These are phyloP conservation scores for Sebastiscus albofasciatus DNA, from an alignment of 2,797 vertebrate species.

Conservation along the genomic window DNA sequence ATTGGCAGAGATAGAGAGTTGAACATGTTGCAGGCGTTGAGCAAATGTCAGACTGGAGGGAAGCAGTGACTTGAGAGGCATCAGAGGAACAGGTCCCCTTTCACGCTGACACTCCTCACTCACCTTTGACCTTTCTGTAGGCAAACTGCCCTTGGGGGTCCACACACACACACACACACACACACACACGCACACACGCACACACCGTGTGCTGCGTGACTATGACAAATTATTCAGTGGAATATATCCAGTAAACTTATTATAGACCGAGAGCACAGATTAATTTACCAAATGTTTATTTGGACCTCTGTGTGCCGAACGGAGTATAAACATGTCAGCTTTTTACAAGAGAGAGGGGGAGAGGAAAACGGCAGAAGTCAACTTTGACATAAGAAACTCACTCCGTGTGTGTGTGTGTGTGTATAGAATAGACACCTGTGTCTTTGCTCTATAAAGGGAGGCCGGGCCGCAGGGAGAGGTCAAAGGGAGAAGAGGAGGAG, in stretches of 20 bases:
- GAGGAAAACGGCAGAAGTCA: slow-evolving; percentile 19
- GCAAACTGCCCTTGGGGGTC: slow-evolving; percentile 69
- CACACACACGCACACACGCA: no score
- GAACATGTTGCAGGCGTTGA: slow-evolving; percentile 22
- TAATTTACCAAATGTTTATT: slow-evolving; percentile 73
- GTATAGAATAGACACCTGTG: slow-evolving; percentile 76
- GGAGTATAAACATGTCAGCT: slow-evolving; percentile 32
- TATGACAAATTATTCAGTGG: slow-evolving; percentile 62
- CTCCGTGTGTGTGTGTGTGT: slow-evolving; percentile 6
- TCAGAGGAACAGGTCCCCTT: slow-evolving; percentile 73
- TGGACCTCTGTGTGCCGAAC: slow-evolving; percentile 26
- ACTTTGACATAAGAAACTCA: slow-evolving; percentile 56
- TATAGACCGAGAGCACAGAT: slow-evolving; percentile 72
- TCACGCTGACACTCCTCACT: slow-evolving; percentile 75
- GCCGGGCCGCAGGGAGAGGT: slow-evolving; percentile 70
- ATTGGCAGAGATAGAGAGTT: not conserved
- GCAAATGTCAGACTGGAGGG: slow-evolving; percentile 63
- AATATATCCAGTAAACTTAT: slow-evolving; percentile 73
- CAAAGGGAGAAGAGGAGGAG: slow-evolving; percentile 78
- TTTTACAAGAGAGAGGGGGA: not conserved
- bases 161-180: slow-evolving; percentile 24
- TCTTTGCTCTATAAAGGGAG: slow-evolving; percentile 75
- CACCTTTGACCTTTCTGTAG: slow-evolving; percentile 83
- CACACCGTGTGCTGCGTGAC: slow-evolving; percentile 38
- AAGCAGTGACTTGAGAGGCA: slow-evolving; percentile 64